Base-by-base conservation (phyloP, 2,113 vertebrate genomes). In the Vidua macroura region DNA sequence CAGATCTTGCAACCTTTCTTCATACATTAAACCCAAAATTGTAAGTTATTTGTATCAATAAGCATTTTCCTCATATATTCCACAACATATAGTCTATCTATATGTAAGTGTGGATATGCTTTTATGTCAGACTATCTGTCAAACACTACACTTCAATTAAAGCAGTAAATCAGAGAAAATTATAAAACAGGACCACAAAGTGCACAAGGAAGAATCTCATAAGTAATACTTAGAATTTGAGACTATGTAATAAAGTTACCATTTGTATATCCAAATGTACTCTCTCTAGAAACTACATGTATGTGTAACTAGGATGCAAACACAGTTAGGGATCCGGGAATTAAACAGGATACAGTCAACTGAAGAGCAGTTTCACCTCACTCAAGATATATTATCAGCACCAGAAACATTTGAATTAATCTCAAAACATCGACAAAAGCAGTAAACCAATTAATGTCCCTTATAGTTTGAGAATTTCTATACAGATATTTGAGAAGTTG, bases 301-400 rank as follows among this genome's bases (percentile, higher is more conserved):
- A 59, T 7, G 3, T 15, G 7, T 11, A 63, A 74, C 27, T 39
- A 31, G 19, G 13, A 67, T 4, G 4, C 30, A 78, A 53, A 76
- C 10, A 64, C 16, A 64, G 68, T 6, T 11, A 68, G 13, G 63
- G 64, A 53, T 25, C 8, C 16, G 12, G 10, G 18, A 70, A 49
- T 60, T 49, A 46, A 15, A 69, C 0, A 33, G 15, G 16, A 69
- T 8, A 53, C 15, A 51, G 22, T 10, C 24, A 72, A 46, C 0
- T 37, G 19, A 84, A 81, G 17, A 59, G 15, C 10, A 41, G 37
- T 69, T 83, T 51, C 25, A 77, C 7, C 25, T 81, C 63, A 20
- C 31, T 64, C 53, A 81, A 5, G 22, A 10, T 31, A 53, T 9
- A 44, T 48, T 55, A 86, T 5, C n/a, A 86, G 44, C 35, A 80